A percentile compares a stretch with the other conserved stretches of the same genome.
phyloP scores from a whole-genome alignment of 2,888 invertebrate genomes.

The Heliconius aoede region DNA sequence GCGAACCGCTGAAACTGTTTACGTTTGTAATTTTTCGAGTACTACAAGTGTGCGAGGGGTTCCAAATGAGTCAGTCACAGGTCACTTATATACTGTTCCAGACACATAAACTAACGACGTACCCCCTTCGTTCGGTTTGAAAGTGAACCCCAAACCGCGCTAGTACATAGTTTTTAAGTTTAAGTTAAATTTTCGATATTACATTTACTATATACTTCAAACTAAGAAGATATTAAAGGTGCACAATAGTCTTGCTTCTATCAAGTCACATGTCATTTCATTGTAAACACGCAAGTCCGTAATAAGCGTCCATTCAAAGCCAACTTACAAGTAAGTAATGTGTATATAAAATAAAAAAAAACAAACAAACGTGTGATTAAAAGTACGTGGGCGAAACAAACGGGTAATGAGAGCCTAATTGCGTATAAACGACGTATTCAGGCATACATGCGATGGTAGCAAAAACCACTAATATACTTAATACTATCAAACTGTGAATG shows the following conservation, averaged over 20 bases:
- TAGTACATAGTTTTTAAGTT: not conserved
- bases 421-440: constrained; percentile 73
- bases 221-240: constrained; percentile 55
- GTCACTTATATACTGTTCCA: constrained; percentile 37
- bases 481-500: constrained; percentile 50
- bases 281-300: constrained; percentile 49
- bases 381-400: constrained; percentile 63
- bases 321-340: constrained; percentile 61
- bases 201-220: too few species aligned
- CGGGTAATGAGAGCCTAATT: constrained; percentile 72
- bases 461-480: constrained; percentile 57
- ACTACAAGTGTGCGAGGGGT: constrained; percentile 37
- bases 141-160: constrained; percentile 23
- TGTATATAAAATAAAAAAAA: too few species aligned
- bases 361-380: constrained; percentile 59
- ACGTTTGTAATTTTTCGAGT: constrained; percentile 27
- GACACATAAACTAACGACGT: constrained; percentile 35
- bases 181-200: too few species aligned
- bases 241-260: constrained; percentile 61
- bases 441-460: constrained; percentile 65
- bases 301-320: constrained; percentile 59
- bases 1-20: constrained; percentile 9
- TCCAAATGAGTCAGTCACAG: constrained; percentile 42
- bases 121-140: constrained; percentile 36
- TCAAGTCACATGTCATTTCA: constrained; percentile 46